Conservation (phyloP, 23 tunicate genomes). For the Trididemnum nubilum region DNA sequence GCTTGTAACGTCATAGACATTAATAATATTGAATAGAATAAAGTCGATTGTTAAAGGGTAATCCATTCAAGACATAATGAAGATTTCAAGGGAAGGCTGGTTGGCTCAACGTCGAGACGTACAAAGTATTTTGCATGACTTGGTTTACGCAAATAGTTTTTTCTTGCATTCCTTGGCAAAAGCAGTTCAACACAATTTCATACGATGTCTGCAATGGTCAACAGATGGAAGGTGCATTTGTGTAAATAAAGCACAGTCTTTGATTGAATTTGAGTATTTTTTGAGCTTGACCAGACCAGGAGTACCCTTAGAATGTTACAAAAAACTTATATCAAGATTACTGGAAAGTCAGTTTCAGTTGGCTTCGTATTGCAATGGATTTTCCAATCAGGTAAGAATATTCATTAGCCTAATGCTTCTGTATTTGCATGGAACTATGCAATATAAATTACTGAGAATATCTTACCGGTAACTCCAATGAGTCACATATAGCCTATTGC, state of each 20-base stretch:
- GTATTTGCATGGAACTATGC: too few relatives aligned
- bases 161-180: not conserved
- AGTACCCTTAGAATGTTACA: conserved; percentile 5
- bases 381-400: not conserved
- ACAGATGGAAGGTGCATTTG: conserved; percentile 24
- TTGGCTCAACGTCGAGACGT: not conserved
- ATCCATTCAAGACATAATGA: not conserved
- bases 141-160: conserved; percentile 3
- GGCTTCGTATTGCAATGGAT: not conserved
- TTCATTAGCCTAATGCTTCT: too few relatives aligned
- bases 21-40: too few relatives aligned
- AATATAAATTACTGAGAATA: too few relatives aligned
- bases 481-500: too few relatives aligned
- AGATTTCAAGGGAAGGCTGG: not conserved
- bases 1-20: too few relatives aligned
- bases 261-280: conserved; percentile 5
- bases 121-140: not conserved
- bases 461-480: too few relatives aligned
- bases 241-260: not conserved
- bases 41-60: not conserved
- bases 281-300: not conserved
- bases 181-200: not conserved
- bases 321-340: conserved; percentile 8
- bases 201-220: conserved; percentile 36
- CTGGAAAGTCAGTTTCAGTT: conserved; percentile 14